Base-by-base conservation (phyloP, 2,797 vertebrate genomes). In the Manis crassicaudata region DNA sequence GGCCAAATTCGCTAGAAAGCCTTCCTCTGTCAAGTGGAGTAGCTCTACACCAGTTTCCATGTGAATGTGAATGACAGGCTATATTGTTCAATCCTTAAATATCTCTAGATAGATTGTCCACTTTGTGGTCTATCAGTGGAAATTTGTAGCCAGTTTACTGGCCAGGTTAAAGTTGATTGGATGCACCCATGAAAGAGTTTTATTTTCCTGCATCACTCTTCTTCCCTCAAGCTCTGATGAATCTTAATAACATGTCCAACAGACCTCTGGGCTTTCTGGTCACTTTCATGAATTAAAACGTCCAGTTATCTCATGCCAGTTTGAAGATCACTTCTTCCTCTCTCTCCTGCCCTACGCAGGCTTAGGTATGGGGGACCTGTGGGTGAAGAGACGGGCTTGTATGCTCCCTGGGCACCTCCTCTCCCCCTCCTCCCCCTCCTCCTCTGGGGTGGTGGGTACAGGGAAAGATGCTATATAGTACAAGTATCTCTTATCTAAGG, bases 261-360 rank as follows among this genome's bases (percentile, higher is more conserved):
- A 93, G 73, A 76, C 6, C 75, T 54, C 52, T 23, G 27, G 76
- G 40, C 25, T 82, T 81, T 81, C 67, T 83, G 84, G 88, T 63
- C n/a, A 86, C 54, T 85, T 88, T 75, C 18, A 35, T 10, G 18
- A 82, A 79, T 92, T 85, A 85, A 90, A 95, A 92, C 56, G 23
- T 58, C 50, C 37, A 96, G 52, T 67, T 81, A 46, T 63, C 81
- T 40, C n/a, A 54, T 29, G 23, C 27, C 6, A 58, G 35, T 56
- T 29, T 23, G 2, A 87, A 68, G 60, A 9, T 68, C 32, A 68
- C 43, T 37, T 81, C 50, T 50, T 52, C 56, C 50, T 92, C 50
- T 81, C 37, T 21, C 46, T 67, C 60, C 12, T n/a, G 10, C 29
- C 11, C 3, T 21, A 20, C 12, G 25, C 35, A 79, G 75, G n/a